Base-by-base conservation (phyloP, 2,888 invertebrate genomes). In the Diplolepis rosae region DNA sequence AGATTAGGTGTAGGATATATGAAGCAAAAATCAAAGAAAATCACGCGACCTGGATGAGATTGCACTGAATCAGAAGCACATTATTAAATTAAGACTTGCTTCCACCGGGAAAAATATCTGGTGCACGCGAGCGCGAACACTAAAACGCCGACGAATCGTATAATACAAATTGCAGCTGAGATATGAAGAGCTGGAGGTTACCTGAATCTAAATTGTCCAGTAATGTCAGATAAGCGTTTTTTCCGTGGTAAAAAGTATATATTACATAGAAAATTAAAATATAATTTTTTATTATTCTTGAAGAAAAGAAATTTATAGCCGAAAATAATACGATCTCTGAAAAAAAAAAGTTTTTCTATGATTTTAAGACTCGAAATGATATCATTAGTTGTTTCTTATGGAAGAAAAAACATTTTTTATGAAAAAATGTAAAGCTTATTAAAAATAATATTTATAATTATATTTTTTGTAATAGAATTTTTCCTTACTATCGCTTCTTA, bases 11-110 rank as follows among this genome's bases (percentile, higher is more conserved):
- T 61, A 27, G 24, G 27, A 42, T 61, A 61, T 61, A 32, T 18
- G 32, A 32, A 54, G 30, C 27, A 27, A 61, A 84, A 84, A 85
- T 84, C 81, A 81, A 80, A 76, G 74, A 80, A 79, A 82, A 79
- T 81, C 85, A 84, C 85, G 85, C 84, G 76, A 85, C 68, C 73
- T 67, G 42, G 70, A 66, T 77, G 70, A 79, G 72, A 80, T 81
- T 79, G 77, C 72, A 75, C 79, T 72, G 74, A 71, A 76, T 72
- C 73, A 61, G 67, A 72, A 45, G 66, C 67, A 68, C 45, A 75
- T 82, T 83, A 82, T 79, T 82, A 75, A 82, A 82, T 82, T 79
- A 82, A 83, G 70, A 66, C 51, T 48, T 54, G 61, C 66, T 72
- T 72, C 61, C 70, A 74, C 51, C 50, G 39, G 35, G 61, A n/a